Evolutionary conservation across 2,113 vertebrate genomes (phyloP).

Genomic region (Cichladusa arquata): DNA sequence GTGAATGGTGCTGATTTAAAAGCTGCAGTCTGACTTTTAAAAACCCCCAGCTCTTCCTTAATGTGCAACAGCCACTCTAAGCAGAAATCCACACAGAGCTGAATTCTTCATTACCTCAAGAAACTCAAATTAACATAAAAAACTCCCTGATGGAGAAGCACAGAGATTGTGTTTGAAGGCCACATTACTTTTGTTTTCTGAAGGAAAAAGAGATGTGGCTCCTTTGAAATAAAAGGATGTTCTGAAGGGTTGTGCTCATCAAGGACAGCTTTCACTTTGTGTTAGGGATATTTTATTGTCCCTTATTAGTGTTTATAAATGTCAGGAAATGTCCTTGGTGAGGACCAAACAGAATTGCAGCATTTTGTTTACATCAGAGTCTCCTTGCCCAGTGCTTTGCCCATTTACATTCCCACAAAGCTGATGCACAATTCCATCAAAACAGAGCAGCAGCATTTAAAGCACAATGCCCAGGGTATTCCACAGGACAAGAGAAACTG

Average conservation of each 20-base stretch:
- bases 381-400: background rate
- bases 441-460: background rate
- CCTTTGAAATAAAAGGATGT: slow-evolving; percentile 37
- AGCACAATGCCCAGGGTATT: background rate
- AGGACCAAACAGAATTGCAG: background rate
- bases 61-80: background rate
- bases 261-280: slow-evolving; percentile 57
- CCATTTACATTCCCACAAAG: background rate
- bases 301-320: slow-evolving; percentile 30
- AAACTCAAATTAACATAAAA: slow-evolving; percentile 42
- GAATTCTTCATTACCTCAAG: slow-evolving; percentile 32
- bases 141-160: slow-evolving; percentile 16
- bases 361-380: background rate
- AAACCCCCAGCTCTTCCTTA: background rate
- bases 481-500: background rate
- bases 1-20: background rate
- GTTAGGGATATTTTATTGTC: slow-evolving; percentile 32
- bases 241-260: slow-evolving; percentile 37
- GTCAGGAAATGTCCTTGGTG: slow-evolving; percentile 49
- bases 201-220: background rate
- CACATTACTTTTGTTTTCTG: slow-evolving; percentile 45
- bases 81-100: slow-evolving; percentile 26
- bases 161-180: slow-evolving; percentile 53
- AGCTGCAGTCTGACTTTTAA: background rate
- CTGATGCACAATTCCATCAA: background rate